Evolutionary conservation across 2,888 invertebrate species (phyloP).

Genomic region (Dynastes hyllus): DNA sequence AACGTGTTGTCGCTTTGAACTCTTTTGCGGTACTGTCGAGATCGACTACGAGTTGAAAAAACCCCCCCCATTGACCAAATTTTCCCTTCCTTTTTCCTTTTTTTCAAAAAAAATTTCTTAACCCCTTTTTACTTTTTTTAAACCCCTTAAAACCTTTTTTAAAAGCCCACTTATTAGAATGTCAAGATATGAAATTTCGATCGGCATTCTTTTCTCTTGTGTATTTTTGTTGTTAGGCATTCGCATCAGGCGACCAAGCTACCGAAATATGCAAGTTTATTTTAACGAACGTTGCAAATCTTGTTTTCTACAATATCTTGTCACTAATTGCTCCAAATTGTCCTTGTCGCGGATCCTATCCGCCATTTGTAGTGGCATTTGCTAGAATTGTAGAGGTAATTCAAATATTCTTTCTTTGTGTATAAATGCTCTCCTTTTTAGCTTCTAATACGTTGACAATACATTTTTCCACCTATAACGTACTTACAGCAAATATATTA

Average conservation of each 20-base stretch:
- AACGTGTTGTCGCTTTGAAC: too few relatives aligned
- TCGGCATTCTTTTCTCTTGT: neutral
- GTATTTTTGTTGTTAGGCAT: neutral
- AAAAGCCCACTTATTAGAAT: neutral
- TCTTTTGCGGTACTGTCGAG: too few relatives aligned
- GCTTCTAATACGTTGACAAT: neutral
- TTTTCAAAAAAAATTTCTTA: too few relatives aligned
- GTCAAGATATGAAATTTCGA: neutral
- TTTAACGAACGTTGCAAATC: neutral
- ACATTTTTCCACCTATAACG: neutral
- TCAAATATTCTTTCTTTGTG: neutral
- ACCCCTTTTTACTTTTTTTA: too few relatives aligned
- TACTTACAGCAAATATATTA: too few relatives aligned
- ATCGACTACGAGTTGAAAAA: too few relatives aligned
- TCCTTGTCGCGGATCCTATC: neutral
- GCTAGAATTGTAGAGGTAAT: neutral
- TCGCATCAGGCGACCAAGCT: neutral
- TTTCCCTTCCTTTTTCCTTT: too few relatives aligned
- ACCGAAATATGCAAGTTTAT: neutral
- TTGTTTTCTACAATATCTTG: neutral
- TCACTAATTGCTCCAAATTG: neutral
- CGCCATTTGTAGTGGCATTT: neutral
- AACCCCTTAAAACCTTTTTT: too few relatives aligned
- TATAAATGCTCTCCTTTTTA: neutral
- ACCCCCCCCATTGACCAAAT: too few relatives aligned